These are phyloP conservation scores for Arenaria interpres DNA, from an alignment of 2,113 vertebrate genomes.

Conservation along the genomic window DNA sequence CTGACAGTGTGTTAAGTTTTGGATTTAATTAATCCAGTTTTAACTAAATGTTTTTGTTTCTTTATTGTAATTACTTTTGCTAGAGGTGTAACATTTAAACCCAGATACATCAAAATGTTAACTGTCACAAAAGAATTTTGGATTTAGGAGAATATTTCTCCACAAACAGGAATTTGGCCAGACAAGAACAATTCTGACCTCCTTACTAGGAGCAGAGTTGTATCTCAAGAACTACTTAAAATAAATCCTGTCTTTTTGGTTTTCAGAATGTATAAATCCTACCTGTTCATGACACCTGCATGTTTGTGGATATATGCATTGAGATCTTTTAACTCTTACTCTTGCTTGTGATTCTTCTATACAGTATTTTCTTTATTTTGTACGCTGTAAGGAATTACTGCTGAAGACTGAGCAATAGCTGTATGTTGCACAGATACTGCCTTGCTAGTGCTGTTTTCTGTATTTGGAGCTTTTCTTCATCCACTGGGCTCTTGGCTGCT, in stretches of 20 bases:
- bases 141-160: neutral
- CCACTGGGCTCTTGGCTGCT: neutral
- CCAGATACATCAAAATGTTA: neutral
- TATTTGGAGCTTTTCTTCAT: neutral
- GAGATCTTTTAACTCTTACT: neutral
- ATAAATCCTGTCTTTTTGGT: neutral
- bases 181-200: neutral
- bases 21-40: neutral
- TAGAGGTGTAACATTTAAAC: neutral
- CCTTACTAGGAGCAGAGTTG: neutral
- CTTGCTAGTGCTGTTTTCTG: neutral
- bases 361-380: neutral
- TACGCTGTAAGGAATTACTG: neutral
- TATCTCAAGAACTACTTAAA: neutral
- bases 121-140: neutral
- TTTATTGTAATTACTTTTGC: neutral
- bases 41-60: neutral
- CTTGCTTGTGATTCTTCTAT: neutral
- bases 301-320: neutral
- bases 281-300: fast-evolving
- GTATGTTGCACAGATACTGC: neutral
- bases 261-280: neutral
- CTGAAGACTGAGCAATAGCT: neutral
- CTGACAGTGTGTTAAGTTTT: neutral
- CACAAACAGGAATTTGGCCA: neutral